Percentiles rank a stretch among this genome's conserved stretches.
These are phyloP conservation scores for Hirtodrosophila cameraria DNA, from an alignment of 2,888 invertebrate species.

Conservation along the genomic window DNA sequence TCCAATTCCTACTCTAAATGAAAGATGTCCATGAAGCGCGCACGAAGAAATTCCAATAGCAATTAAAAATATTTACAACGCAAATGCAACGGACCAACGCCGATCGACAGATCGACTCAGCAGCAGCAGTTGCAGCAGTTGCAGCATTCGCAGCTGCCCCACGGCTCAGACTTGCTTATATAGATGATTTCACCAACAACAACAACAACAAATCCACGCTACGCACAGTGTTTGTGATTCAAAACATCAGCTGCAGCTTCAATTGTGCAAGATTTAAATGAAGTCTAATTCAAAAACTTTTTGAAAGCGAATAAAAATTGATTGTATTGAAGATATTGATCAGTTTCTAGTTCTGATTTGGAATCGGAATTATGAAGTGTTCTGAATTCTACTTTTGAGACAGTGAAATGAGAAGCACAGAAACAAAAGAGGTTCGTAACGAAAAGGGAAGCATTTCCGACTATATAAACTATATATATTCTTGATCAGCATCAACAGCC, in stretches of 20 bases:
- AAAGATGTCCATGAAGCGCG: constrained; percentile 72
- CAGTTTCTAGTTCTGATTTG: too few species aligned
- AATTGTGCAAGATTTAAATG: neutral
- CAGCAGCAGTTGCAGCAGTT: too few species aligned
- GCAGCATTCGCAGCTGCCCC: constrained; percentile 44
- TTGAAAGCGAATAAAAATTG: too few species aligned
- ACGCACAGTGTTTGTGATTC: constrained; percentile 30
- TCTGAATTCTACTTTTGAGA: too few species aligned
- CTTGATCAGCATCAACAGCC: too few species aligned
- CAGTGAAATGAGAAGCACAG: too few species aligned
- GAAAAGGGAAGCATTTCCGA: too few species aligned
- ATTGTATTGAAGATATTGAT: too few species aligned
- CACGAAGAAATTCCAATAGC: constrained; percentile 73
- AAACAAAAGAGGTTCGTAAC: too few species aligned
- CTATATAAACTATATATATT: too few species aligned
- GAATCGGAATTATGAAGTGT: too few species aligned
- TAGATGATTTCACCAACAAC: constrained; percentile 39
- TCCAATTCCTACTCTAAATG: constrained; percentile 45
- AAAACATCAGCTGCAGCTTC: neutral
- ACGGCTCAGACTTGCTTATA: constrained; percentile 3
- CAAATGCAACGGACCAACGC: constrained; percentile 62
- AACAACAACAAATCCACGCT: constrained; percentile 4
- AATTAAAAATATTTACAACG: constrained; percentile 80
- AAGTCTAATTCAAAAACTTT: too few species aligned
- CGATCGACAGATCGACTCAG: constrained; percentile 25